A percentile compares a stretch with the other conserved stretches of the same genome.
These are phyloP conservation scores for Eulemur macaco DNA, from an alignment of 2,113 vertebrate genomes.

Conservation along the genomic window DNA sequence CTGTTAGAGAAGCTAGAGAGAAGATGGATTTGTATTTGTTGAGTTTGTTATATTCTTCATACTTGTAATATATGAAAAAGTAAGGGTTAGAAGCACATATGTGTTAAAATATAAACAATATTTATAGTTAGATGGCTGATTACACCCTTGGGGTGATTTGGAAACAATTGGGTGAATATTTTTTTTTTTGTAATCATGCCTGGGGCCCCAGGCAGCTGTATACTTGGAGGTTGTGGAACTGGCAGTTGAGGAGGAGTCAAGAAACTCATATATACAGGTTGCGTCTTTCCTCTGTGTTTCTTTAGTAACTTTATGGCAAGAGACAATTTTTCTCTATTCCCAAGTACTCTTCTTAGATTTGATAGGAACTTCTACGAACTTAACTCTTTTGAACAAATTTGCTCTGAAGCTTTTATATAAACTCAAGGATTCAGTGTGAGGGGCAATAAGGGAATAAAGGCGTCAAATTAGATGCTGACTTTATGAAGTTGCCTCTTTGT, in stretches of 20 bases:
- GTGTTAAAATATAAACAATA: background rate
- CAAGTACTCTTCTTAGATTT: background rate
- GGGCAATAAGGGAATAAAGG: background rate
- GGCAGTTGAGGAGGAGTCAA: background rate
- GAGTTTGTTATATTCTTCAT: background rate
- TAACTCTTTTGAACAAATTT: constrained; percentile 45
- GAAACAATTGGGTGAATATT: background rate
- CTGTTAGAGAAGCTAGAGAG: background rate
- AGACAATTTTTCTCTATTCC: background rate
- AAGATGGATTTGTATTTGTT: background rate
- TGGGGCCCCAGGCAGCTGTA: background rate
- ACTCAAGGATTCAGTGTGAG: background rate
- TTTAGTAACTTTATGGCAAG: background rate
- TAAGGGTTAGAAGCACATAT: background rate
- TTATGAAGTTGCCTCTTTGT: background rate
- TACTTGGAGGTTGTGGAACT: background rate
- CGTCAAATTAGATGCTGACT: background rate
- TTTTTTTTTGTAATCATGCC: background rate
- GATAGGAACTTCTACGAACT: constrained; percentile 8
- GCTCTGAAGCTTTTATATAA: constrained; percentile 31
- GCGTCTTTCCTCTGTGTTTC: background rate
- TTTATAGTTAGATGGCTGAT: background rate
- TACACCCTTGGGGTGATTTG: background rate
- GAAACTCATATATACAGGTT: background rate
- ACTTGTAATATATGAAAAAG: background rate